A percentile compares a stretch with the other conserved stretches of the same genome.
Evolutionary conservation across 2,113 vertebrate genomes (phyloP).

Genomic region (Gasterosteus nipponicus): DNA sequence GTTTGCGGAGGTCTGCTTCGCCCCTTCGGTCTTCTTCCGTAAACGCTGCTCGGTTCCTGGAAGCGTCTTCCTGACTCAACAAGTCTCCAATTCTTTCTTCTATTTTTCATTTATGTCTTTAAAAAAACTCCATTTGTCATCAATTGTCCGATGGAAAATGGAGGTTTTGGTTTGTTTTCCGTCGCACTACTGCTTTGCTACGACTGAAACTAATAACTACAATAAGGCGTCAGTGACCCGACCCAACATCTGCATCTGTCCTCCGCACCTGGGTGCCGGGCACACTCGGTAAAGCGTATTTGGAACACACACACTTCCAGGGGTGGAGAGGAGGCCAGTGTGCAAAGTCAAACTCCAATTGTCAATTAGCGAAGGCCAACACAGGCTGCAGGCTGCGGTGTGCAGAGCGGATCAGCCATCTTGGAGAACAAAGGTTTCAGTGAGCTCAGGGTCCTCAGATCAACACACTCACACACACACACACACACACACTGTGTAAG

Average conservation of each 20-base stretch:
- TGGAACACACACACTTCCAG: conserved; percentile 73
- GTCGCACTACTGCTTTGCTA: neutral
- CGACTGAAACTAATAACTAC: neutral
- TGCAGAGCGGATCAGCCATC: conserved; percentile 53
- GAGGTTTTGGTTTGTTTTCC: neutral
- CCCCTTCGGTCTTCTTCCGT: conserved; percentile 25
- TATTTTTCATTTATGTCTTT: neutral
- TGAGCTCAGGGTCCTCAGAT: conserved; percentile 37
- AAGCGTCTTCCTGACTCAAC: conserved; percentile 27
- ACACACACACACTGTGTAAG: conserved; percentile 22
- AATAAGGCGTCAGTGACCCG: conserved; percentile 4
- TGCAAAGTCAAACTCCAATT: conserved; percentile 67
- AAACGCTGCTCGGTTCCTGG: conserved; percentile 44
- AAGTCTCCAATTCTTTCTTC: neutral
- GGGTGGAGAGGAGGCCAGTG: conserved; percentile 52
- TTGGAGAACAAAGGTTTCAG: conserved; percentile 58
- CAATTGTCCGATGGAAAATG: neutral
- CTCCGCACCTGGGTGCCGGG: conserved; percentile 74
- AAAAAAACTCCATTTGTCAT: neutral
- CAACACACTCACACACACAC: conserved; percentile 38
- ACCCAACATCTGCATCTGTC: conserved; percentile 45
- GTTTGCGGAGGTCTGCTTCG: conserved; percentile 50
- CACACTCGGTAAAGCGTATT: conserved; percentile 79
- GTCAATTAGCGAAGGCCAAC: conserved; percentile 77
- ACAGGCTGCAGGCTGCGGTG: conserved; percentile 66